Evolutionary conservation across 2,888 invertebrate genomes (phyloP).

Genomic region (Aproaerema taeniolella): DNA sequence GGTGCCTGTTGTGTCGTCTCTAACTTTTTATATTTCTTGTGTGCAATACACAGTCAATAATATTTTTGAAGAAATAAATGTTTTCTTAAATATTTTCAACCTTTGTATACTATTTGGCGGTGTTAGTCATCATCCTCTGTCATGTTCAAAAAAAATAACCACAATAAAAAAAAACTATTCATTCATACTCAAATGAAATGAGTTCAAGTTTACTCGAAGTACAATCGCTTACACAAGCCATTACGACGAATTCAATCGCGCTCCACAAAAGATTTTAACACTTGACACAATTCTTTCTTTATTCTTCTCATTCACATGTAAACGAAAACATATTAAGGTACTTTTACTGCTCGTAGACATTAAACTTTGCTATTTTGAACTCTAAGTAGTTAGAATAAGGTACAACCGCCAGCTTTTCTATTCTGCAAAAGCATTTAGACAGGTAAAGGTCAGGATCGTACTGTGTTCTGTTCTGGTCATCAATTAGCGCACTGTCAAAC

Average conservation of each 20-base stretch:
- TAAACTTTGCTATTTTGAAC: too few species aligned
- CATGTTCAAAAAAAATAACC: slow-evolving; percentile 25
- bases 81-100: too few species aligned
- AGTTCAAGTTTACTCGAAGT: slow-evolving; percentile 67
- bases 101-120: neutral
- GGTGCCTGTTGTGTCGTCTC: too few species aligned
- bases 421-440: too few species aligned
- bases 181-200: slow-evolving; percentile 53
- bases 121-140: slow-evolving; percentile 1
- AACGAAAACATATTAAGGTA: slow-evolving; percentile 13
- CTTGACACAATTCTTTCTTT: slow-evolving; percentile 38
- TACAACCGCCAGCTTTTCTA: too few species aligned
- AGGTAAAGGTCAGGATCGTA: slow-evolving; percentile 43
- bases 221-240: slow-evolving; percentile 42
- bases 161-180: slow-evolving; percentile 42
- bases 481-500: slow-evolving; percentile 40
- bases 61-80: neutral
- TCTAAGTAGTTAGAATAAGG: too few species aligned
- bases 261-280: too few species aligned
- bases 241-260: slow-evolving; percentile 12
- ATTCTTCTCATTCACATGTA: slow-evolving; percentile 43
- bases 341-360: neutral
- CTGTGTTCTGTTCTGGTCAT: slow-evolving; percentile 29
- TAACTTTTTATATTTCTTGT: too few species aligned
- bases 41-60: too few species aligned